Evolutionary conservation across 2,797 vertebrate species (phyloP).

Genomic region (Tinamus major): DNA sequence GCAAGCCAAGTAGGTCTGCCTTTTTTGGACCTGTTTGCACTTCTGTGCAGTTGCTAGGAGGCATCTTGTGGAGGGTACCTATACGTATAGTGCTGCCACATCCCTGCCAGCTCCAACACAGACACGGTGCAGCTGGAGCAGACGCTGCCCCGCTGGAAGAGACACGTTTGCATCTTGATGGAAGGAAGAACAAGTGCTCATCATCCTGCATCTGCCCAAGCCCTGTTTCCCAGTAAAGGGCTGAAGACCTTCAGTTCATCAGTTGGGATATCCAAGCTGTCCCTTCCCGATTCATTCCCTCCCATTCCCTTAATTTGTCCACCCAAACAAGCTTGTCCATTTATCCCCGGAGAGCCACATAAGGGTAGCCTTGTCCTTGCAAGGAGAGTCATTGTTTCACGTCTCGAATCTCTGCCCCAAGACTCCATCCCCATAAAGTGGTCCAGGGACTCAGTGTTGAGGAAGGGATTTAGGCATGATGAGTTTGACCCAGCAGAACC

Average conservation of each 20-base stretch:
- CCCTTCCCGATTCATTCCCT: background rate
- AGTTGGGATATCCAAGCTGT: background rate
- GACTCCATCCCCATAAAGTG: accelerated
- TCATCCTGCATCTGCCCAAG: background rate
- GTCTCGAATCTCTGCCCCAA: accelerated
- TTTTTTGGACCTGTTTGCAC: background rate
- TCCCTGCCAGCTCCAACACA: too few relatives aligned
- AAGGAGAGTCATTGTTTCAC: background rate
- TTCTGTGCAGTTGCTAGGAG: background rate
- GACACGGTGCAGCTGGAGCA: background rate
- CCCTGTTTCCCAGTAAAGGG: background rate
- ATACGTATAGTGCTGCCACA: too few relatives aligned
- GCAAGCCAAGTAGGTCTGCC: background rate
- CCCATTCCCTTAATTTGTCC: background rate
- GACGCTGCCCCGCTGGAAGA: background rate
- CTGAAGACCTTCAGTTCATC: background rate
- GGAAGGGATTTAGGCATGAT: background rate
- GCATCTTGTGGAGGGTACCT: background rate
- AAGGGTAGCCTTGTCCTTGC: background rate
- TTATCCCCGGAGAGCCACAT: background rate
- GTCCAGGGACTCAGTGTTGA: accelerated
- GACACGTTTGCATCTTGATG: background rate
- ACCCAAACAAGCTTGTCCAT: accelerated
- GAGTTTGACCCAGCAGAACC: background rate
- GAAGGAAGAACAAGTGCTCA: background rate